Evolutionary conservation across 2,888 invertebrate species (phyloP).

Genomic region (Protodeltote pygarga): DNA sequence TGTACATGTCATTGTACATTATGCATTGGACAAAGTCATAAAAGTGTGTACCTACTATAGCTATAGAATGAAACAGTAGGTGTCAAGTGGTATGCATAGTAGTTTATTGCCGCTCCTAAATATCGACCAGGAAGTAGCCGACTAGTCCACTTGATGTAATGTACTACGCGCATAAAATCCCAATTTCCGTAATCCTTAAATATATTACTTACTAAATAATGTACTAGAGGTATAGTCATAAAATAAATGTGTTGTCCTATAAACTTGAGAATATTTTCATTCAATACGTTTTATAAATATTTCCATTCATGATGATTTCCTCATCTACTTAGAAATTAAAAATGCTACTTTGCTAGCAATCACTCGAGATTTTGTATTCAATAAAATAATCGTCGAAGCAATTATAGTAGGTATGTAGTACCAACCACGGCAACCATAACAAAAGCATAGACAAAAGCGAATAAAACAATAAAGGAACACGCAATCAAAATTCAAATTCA

Average conservation of each 20-base stretch:
- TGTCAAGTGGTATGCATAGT: conserved; percentile 51
- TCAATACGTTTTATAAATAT: too few species aligned
- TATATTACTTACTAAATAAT: conserved; percentile 13
- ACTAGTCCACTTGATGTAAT: conserved; percentile 37
- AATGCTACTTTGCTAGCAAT: conserved; percentile 33
- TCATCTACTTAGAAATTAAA: conserved; percentile 21
- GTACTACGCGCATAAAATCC: conserved; percentile 43
- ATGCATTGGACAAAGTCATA: conserved; percentile 31
- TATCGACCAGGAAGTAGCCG: conserved; percentile 65
- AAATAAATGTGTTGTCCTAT: conserved; percentile 1
- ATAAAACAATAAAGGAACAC: conserved; percentile 73
- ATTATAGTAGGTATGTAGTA: conserved; percentile 44
- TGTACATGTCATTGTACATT: too few species aligned
- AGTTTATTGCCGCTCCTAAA: conserved; percentile 64
- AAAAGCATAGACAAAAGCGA: conserved; percentile 65
- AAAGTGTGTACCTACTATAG: too few species aligned
- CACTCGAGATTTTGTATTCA: conserved; percentile 37
- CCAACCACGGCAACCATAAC: too few species aligned
- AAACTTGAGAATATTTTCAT: too few species aligned
- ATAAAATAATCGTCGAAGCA: conserved; percentile 37
- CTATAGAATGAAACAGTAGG: conserved; percentile 42
- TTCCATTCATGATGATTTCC: conserved; percentile 20
- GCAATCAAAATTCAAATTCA: conserved; percentile 78
- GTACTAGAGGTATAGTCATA: conserved; percentile 13
- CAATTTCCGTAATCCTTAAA: conserved; percentile 38